Evolutionary conservation across 2,888 invertebrate species (phyloP), one percentile per base, ranked within the genome.

Genomic region (Heliconius erato): DNA sequence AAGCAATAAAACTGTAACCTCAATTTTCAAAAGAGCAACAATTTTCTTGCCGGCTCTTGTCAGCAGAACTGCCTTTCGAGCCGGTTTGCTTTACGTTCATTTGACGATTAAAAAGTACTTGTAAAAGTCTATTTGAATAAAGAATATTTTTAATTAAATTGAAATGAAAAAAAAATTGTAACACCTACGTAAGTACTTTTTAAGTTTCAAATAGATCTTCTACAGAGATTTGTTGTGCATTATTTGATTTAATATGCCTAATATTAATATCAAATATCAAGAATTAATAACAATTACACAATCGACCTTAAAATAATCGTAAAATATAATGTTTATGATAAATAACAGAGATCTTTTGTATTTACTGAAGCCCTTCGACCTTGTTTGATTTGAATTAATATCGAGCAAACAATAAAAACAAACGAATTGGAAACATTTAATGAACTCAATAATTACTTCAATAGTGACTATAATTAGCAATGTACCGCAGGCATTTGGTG

Each of bases 341-440:
- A 44, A 26, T 16, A 11, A 23, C 23, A 72, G 14, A 44, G 32
- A 35, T 26, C 63, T 74, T 74, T 72, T 72, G 44, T n/a, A 74
- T 76, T 76, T 59, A 44, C 40, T 65, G 81, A 83, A 84, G 72
- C 83, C 74, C 11, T 71, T 54, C 77, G 9, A 69, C 59, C 78
- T 77, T 65, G 59, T 81, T 81, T 79, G 68, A 59, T 69, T 12
- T 81, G 79, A 49, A 74, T 74, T 69, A 40, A 80, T 82, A 82
- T 16, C 59, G 40, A 82, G 72, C 65, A 68, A 74, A 82, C 74
- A 79, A 72, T 81, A 81, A 81, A 72, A 82, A 78, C 49, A 74
- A 81, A 77, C 72, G 71, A 44, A 44, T 79, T 78, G 76, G 32
- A 76, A 78, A 79, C 79, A 79, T 81, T 84, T 82, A 80, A 79